Base-by-base conservation (phyloP, 2,797 vertebrate species). In the Acanthurus leucopareius region DNA sequence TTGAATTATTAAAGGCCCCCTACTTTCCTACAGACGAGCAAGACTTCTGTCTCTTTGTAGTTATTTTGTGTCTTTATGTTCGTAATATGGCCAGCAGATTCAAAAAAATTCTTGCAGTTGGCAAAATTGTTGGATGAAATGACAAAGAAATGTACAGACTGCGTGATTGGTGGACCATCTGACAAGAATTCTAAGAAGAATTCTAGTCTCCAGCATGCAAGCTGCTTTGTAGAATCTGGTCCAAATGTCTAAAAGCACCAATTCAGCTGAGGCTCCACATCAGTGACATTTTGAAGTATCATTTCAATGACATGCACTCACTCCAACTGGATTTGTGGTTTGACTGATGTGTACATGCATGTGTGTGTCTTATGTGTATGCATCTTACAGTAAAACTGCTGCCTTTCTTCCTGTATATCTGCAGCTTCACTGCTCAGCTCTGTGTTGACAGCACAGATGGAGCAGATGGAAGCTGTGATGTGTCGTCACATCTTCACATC, bases 371-470 rank as follows among this genome's bases (percentile, higher is more conserved):
- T 42, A 42, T 42, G 40, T 10, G 25, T 4, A 58, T 56, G 48
- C n/a, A 44, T 79, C 45, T 54, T 10, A n/a, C 10, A 58, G 20
- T 25, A 76, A 32, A 60, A 38, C 49, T 19, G 35, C 17, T 44
- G 52, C 22, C 53, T 22, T 15, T 60, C 20, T 56, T 2, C 62
- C 19, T 49, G 57, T 67, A 47, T 13, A 64, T 56, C 51, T 17
- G 35, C 44, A 56, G 45, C 13, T 66, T 25, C n/a, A 19, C 15
- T 10, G 28, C 25, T 60, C 48, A 47, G 65, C 62, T 35, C 44
- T 14, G 25, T 35, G 16, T 2, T 76, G 58, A 80, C 68, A 83
- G 73, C 22, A 51, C 83, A 82, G 71, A 78, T 83, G 79, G 62
- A 13, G 44, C 77, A 22, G 11, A 40, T 8, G 10, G 48, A 35